Evolutionary conservation across 2,113 vertebrate species (phyloP).

Genomic region (Sturnus vulgaris): DNA sequence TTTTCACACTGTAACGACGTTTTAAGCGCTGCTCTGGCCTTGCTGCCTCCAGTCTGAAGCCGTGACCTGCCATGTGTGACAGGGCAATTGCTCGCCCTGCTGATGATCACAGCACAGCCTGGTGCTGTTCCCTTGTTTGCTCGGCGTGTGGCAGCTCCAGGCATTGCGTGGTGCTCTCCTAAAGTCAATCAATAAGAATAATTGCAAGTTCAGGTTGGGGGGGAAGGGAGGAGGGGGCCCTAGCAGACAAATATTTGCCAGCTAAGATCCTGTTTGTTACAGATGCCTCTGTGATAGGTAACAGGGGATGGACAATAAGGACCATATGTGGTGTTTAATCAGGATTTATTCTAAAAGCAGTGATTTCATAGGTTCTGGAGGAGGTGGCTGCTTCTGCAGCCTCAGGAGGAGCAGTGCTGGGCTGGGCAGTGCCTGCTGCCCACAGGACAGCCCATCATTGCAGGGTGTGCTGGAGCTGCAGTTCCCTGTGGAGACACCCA

Average conservation of each 20-base stretch:
- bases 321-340: constrained; percentile 27
- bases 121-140: neutral
- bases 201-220: neutral
- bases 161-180: neutral
- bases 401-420: neutral
- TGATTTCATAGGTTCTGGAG: neutral
- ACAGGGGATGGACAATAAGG: neutral
- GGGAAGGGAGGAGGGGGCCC: neutral
- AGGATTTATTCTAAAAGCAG: constrained; percentile 10
- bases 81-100: constrained; percentile 15
- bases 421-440: neutral
- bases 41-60: constrained; percentile 33
- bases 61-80: constrained; percentile 28
- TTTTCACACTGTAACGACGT: neutral
- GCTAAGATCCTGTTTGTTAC: constrained; percentile 20
- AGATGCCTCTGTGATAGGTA: neutral
- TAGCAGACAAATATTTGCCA: neutral
- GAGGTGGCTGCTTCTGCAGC: neutral
- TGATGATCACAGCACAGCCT: neutral
- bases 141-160: neutral
- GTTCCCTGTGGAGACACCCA: rapidly evolving
- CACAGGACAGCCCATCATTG: rapidly evolving
- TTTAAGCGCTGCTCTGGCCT: constrained; percentile 50
- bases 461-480: neutral
- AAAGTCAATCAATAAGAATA: constrained; percentile 45